These are phyloP conservation scores for Anticlea derivata DNA, from an alignment of 2,888 invertebrate genomes.

Conservation along the genomic window DNA sequence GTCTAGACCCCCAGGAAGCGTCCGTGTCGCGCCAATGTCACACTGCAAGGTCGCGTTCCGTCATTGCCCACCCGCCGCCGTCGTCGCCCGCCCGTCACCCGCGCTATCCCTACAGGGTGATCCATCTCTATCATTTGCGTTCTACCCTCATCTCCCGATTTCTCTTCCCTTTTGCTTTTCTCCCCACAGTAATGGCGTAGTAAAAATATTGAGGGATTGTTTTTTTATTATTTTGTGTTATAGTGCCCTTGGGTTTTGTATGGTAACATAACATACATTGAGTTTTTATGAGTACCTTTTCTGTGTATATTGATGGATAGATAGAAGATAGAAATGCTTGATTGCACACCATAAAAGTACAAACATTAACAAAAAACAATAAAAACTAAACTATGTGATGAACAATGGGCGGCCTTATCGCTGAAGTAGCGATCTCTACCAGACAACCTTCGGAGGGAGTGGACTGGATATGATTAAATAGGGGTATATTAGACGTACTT, in stretches of 20 bases:
- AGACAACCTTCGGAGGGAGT: too few species aligned
- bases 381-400: too few species aligned
- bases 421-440: too few species aligned
- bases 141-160: constrained; percentile 15
- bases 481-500: too few species aligned
- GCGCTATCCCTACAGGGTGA: constrained; percentile 15
- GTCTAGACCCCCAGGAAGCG: too few species aligned
- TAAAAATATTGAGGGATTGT: constrained; percentile 13
- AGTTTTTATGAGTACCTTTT: too few species aligned
- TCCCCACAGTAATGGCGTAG: constrained; percentile 10
- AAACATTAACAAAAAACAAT: too few species aligned
- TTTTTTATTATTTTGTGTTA: constrained; percentile 5
- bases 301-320: too few species aligned
- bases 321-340: too few species aligned
- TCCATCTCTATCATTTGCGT: constrained; percentile 22
- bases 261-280: not conserved
- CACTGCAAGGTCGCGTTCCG: constrained; percentile 59
- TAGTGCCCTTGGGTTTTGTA: constrained; percentile 1
- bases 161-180: constrained; percentile 4
- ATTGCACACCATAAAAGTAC: too few species aligned
- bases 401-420: too few species aligned
- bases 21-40: constrained; percentile 76
- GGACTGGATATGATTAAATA: too few species aligned
- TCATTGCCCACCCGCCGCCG: constrained; percentile 17
- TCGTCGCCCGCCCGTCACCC: constrained; percentile 12